Conservation (phyloP, 2,888 invertebrate genomes). For the Chelonus formosanus region DNA sequence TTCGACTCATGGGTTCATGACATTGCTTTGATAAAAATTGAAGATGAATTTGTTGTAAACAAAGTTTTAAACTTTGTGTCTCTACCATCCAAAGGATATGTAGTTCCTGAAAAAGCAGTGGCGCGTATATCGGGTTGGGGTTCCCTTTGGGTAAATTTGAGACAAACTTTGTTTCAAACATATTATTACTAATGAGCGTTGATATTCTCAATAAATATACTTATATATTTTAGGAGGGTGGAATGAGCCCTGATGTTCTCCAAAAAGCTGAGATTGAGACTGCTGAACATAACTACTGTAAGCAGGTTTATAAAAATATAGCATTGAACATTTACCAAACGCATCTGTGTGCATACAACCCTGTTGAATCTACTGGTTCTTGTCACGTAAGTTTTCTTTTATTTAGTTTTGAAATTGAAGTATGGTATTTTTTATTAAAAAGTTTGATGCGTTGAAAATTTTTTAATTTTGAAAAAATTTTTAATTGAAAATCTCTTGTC, state of each 20-base stretch:
- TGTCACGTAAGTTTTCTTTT: constrained; percentile 41
- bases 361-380: constrained; percentile 37
- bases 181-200: too few species aligned
- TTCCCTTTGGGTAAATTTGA: constrained; percentile 47
- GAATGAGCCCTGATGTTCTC: constrained; percentile 50
- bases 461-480: too few species aligned
- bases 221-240: constrained; percentile 45
- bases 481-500: too few species aligned
- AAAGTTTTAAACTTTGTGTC: constrained; percentile 63
- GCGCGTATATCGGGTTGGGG: constrained; percentile 57
- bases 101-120: constrained; percentile 36
- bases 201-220: neutral
- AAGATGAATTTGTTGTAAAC: constrained; percentile 63
- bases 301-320: constrained; percentile 33
- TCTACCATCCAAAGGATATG: constrained; percentile 58
- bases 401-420: neutral
- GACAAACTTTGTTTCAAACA: neutral
- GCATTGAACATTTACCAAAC: constrained; percentile 36
- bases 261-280: constrained; percentile 69
- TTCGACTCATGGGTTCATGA: constrained; percentile 46
- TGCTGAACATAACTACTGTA: constrained; percentile 67
- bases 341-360: constrained; percentile 43
- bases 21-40: constrained; percentile 51
- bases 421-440: neutral
- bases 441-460: too few species aligned